Evolutionary conservation across 2,888 invertebrate genomes (phyloP), one percentile per base, ranked within the genome.

Genomic region (Ophraella communa): DNA sequence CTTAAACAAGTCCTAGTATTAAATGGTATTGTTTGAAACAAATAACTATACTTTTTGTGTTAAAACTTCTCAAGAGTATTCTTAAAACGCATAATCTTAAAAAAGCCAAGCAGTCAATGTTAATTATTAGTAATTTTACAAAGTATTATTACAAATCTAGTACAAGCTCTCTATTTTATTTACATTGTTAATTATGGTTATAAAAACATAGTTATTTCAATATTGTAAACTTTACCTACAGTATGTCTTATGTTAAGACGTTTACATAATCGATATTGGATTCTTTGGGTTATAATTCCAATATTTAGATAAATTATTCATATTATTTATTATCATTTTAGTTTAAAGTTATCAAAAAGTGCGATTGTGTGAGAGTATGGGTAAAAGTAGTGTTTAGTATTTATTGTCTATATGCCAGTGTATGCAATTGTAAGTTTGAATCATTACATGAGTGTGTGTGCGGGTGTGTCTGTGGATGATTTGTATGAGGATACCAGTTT

Each of bases 251-350:
- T 39, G 39, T 39, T 39, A 39, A 39, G 45, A 45, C 45, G 20
- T 20, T 21, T 11, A 4, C 14, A 27, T 4, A 27, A 17, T 51
- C 27, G 27, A 51, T 27, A 51, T 51, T 51, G 17, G 3, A 23
- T 7, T n/a, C 14, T 7, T 14, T 27, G 49, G 14, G 24, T 8
- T 17, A 8, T 17, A 24, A n/a, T 49, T 49, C 49, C 27, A 24
- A 51, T 51, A 51, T 10, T 51, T 27, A 17, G 5, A 8, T 24
- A 24, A 27, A 14, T 51, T 1, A 17, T 17, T 39, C 39, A 3
- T 24, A 17, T 51, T 51, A 51, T 51, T 51, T 51, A 51, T 51
- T 51, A 14, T 51, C 27, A 51, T 51, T 4, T 51, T 45, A 45
- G 5, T 21, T 45, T 20, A 11, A 45, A 51, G 8, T 14, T 27